phyloP scores from a whole-genome alignment of 2,888 invertebrate species.

The Lacanobia oleracea region DNA sequence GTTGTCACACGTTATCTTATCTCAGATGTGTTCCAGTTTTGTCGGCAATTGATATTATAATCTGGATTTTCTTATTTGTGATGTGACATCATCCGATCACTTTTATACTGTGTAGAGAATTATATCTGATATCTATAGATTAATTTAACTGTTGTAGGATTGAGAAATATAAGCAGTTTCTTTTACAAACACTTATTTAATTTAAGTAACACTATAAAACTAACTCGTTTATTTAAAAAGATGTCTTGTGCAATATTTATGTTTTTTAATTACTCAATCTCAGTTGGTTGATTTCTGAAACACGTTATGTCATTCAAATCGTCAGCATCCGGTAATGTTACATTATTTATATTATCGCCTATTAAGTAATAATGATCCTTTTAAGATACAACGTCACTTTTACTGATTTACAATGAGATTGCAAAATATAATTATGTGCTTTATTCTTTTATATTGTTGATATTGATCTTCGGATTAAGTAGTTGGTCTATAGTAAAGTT shows the following conservation, averaged over 20 bases:
- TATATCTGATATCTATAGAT: neutral
- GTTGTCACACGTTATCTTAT: slow-evolving; percentile 60
- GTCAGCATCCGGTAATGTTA: slow-evolving; percentile 61
- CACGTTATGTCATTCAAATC: slow-evolving; percentile 56
- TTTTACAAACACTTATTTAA: slow-evolving; percentile 1
- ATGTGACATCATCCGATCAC: slow-evolving; percentile 9
- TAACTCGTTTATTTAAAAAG: slow-evolving; percentile 14
- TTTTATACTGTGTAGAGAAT: neutral
- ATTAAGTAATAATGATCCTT: slow-evolving; percentile 70
- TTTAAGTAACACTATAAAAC: slow-evolving; percentile 15
- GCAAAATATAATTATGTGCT: slow-evolving; percentile 53
- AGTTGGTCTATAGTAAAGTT: slow-evolving; percentile 19
- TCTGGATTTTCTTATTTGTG: slow-evolving; percentile 28
- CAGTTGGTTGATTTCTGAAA: slow-evolving; percentile 46
- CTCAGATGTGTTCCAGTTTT: slow-evolving; percentile 47
- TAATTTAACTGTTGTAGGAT: neutral
- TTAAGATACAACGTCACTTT: slow-evolving; percentile 68
- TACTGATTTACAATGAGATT: slow-evolving; percentile 61
- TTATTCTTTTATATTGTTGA: slow-evolving; percentile 53
- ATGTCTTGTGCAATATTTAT: slow-evolving; percentile 41
- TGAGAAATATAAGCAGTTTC: slow-evolving; percentile 9
- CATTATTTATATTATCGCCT: slow-evolving; percentile 66
- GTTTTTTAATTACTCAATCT: slow-evolving; percentile 52
- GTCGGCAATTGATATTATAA: slow-evolving; percentile 30
- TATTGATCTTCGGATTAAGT: slow-evolving; percentile 46